phyloP scores from a whole-genome alignment of 2,113 vertebrate species.

The Vireo altiloquus region DNA sequence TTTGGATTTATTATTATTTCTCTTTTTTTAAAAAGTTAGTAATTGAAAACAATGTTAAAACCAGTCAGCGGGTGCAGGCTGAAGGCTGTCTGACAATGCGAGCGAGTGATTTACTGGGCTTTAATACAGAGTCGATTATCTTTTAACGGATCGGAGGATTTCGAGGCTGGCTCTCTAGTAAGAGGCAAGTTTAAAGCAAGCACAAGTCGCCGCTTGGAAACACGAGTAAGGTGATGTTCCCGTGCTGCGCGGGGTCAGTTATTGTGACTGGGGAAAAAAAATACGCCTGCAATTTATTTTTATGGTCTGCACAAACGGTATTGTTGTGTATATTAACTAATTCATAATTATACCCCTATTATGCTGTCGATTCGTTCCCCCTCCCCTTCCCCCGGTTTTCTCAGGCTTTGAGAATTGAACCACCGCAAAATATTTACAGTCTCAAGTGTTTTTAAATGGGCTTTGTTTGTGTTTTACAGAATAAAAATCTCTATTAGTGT shows the following conservation, averaged over 20 bases:
- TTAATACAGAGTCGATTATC: background rate
- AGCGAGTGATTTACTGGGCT: background rate
- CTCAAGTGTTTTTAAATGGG: constrained; percentile 66
- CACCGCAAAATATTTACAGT: constrained; percentile 41
- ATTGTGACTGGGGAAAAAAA: background rate
- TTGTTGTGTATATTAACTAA: constrained; percentile 29
- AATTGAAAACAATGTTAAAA: constrained; percentile 35
- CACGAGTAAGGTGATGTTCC: constrained; percentile 10
- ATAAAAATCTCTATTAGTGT: constrained; percentile 73
- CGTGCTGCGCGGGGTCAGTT: background rate
- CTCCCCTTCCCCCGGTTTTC: background rate
- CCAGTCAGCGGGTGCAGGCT: background rate
- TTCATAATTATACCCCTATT: constrained; percentile 40
- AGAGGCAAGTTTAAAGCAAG: background rate
- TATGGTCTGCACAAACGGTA: constrained; percentile 39
- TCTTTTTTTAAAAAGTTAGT: background rate
- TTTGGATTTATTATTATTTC: background rate
- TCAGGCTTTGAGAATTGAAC: constrained; percentile 37
- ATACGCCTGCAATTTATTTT: constrained; percentile 38
- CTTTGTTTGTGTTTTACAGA: constrained; percentile 74
- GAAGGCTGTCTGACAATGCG: background rate
- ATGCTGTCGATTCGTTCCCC: background rate
- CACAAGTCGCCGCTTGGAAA: background rate
- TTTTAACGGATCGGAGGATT: background rate
- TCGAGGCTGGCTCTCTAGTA: background rate